A percentile compares a stretch with the other conserved stretches of the same genome.
phyloP scores from a whole-genome alignment of 2,797 vertebrate species.

The Neoniphon sammara region DNA sequence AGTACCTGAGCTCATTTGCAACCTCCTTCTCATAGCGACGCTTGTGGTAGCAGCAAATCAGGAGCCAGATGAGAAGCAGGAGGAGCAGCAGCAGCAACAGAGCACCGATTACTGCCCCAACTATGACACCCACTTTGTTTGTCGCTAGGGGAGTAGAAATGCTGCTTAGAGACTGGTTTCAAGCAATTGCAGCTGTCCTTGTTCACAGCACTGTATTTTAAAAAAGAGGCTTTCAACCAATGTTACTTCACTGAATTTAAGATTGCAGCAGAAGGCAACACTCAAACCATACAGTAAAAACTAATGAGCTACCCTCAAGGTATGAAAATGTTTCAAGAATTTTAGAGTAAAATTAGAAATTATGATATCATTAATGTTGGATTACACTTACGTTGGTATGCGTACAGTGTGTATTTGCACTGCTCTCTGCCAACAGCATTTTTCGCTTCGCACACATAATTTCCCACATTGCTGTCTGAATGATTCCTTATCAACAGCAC shows the following conservation, averaged over 20 bases:
- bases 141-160: constrained; percentile 73
- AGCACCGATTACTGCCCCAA: constrained; percentile 87
- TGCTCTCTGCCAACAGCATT: constrained; percentile 86
- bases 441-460: constrained; percentile 85
- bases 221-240: constrained; percentile 1
- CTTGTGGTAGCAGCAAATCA: constrained; percentile 88
- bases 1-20: constrained; percentile 88
- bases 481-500: constrained; percentile 87
- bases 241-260: neutral
- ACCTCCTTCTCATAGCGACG: constrained; percentile 84
- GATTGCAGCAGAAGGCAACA: constrained; percentile 9
- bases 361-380: neutral
- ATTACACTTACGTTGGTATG: constrained; percentile 82
- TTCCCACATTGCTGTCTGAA: constrained; percentile 80
- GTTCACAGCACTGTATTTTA: constrained; percentile 3
- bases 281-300: neutral
- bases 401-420: constrained; percentile 82
- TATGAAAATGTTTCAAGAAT: neutral
- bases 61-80: constrained; percentile 88
- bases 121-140: constrained; percentile 86
- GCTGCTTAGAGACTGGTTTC: constrained; percentile 21
- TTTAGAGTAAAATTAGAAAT: constrained; percentile 37
- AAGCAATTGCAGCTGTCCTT: constrained; percentile 17
- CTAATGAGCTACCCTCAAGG: constrained; percentile 7
- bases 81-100: constrained; percentile 87